Conservation (phyloP, 1,140 invertebrate species). For the Paraescarpia echinospica region DNA sequence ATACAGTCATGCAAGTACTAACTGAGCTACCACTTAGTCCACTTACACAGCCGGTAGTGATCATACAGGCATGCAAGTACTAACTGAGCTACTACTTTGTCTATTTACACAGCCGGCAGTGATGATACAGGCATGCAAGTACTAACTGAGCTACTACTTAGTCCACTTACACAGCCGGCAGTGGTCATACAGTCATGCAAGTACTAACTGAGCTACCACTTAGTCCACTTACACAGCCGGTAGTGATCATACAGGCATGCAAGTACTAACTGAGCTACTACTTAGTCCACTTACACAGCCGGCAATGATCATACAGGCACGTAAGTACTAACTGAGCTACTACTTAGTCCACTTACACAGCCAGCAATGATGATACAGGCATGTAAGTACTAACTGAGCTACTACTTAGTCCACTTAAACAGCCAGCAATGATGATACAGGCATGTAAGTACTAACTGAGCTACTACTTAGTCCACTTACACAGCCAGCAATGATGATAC, state of each 20-base stretch:
- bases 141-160: neutral
- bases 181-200: neutral
- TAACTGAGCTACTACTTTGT: neutral
- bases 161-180: neutral
- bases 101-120: neutral
- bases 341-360: slow-evolving; percentile 46
- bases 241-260: neutral
- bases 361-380: slow-evolving; percentile 93
- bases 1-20: too few relatives aligned
- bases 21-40: too few relatives aligned
- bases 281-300: slow-evolving; percentile 56
- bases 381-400: slow-evolving; percentile 75
- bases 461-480: slow-evolving; percentile 51
- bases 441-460: slow-evolving; percentile 82
- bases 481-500: slow-evolving; percentile 85
- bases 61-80: neutral
- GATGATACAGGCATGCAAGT: neutral
- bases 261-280: neutral
- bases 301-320: slow-evolving; percentile 92
- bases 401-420: slow-evolving; percentile 62
- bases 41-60: neutral
- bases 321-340: slow-evolving; percentile 25
- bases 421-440: slow-evolving; percentile 88
- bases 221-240: neutral
- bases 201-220: neutral